Base-by-base conservation (phyloP, 2,797 vertebrate species). In the Enteromius anoplus region DNA sequence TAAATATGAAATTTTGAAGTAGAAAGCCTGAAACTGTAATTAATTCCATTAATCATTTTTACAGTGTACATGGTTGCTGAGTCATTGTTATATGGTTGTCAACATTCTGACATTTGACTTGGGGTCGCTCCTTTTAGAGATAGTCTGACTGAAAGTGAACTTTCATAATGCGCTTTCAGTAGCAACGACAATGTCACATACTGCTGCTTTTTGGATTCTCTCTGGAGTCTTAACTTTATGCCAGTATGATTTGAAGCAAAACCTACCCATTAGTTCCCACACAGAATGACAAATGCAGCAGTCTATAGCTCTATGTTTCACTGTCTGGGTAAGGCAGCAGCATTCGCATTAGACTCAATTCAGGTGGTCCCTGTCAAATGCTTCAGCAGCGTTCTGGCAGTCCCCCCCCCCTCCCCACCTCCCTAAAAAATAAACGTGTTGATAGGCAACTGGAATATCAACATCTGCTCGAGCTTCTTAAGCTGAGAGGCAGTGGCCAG, bases 361-460 rank as follows among this genome's bases (percentile, higher is more conserved):
- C 45, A 73, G 71, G 75, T 62, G 47, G 55, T 79, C 55, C 60
- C 75, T 73, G 85, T 84, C 82, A 79, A 75, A 85, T 17, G 84
- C 84, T 82, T 68, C 84, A 47, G 70, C 40, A 10, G 64, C 3
- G 14, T 69, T 78, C 80, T 84, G 70, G 75, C 65, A 53, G 42
- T 80, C 47, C 75, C 60, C 10, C 42, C 42, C 9, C 1, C 7
- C 40, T 0, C 40, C 40, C 40, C 1, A 6, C 34, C 34, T 7
- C 37, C 42, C 42, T 3, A 75, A 76, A 55, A 65, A 73, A 69
- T 8, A 10, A 64, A 81, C 19, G 69, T 58, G 66, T 77, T 82
- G 86, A 85, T 53, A 81, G 14, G 32, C 21, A 75, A 49, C 60
- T 60, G 62, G 78, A 81, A 83, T 85, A 45, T 62, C 65, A 87